These are phyloP conservation scores for Chaetorhynchus papuensis DNA, from an alignment of 2,113 vertebrate species.

Conservation along the genomic window DNA sequence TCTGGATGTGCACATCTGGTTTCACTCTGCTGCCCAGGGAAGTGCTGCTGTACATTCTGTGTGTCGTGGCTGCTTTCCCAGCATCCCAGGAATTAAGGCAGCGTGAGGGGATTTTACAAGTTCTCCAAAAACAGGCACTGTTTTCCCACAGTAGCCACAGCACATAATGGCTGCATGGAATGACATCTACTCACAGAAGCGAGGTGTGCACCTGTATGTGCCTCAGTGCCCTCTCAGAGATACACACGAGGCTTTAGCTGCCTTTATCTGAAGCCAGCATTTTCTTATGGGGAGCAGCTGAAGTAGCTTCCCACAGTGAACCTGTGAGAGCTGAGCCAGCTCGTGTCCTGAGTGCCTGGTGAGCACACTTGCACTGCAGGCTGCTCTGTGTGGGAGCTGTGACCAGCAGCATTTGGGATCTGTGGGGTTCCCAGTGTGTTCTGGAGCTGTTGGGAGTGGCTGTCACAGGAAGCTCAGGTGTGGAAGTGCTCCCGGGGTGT, in stretches of 20 bases:
- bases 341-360: neutral
- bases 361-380: neutral
- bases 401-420: neutral
- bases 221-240: neutral
- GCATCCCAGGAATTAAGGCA: slow-evolving; percentile 66
- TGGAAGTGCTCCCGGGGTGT: neutral
- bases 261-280: neutral
- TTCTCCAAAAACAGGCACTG: slow-evolving; percentile 56
- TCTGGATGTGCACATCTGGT: slow-evolving; percentile 72
- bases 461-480: neutral
- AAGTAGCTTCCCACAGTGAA: neutral
- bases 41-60: slow-evolving; percentile 71
- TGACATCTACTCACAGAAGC: slow-evolving; percentile 15
- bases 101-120: slow-evolving; percentile 74
- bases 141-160: slow-evolving; percentile 68
- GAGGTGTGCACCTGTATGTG: slow-evolving; percentile 41
- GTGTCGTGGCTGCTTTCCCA: slow-evolving; percentile 77
- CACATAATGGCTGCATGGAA: neutral
- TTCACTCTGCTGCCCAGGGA: slow-evolving; percentile 74
- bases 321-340: neutral
- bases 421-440: neutral
- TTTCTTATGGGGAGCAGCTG: neutral
- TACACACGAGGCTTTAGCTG: neutral
- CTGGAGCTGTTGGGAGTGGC: neutral
- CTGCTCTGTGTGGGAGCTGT: neutral